Evolutionary conservation across 92 coral and sea anemone species (phyloP).

Genomic region (Epizoanthus ramosus): DNA sequence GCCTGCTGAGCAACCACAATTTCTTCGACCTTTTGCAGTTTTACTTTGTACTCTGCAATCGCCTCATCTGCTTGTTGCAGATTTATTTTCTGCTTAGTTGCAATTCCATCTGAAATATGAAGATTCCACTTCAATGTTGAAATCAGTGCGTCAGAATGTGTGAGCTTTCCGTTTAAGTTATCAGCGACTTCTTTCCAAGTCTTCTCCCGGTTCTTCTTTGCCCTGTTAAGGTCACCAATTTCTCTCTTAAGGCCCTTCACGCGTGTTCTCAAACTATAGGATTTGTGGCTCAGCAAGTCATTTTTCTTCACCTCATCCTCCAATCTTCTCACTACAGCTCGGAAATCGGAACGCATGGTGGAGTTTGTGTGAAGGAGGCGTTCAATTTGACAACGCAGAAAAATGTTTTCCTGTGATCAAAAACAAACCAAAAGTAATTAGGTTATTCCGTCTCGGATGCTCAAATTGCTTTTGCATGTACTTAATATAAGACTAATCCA

Average conservation of each 20-base stretch:
- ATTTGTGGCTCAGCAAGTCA: not conserved
- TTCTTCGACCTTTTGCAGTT: not conserved
- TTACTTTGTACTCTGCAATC: not conserved
- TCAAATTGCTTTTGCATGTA: too few relatives aligned
- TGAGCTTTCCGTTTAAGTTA: too few relatives aligned
- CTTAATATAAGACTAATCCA: too few relatives aligned
- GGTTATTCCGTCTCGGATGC: too few relatives aligned
- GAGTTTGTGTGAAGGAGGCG: slow-evolving; percentile 21
- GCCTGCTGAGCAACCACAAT: not conserved
- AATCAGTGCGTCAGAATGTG: too few relatives aligned
- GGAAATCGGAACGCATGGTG: not conserved
- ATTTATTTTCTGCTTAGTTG: not conserved
- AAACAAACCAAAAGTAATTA: not conserved
- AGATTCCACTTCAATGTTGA: not conserved
- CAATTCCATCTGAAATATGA: not conserved
- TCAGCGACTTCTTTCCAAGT: not conserved
- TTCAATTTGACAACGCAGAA: slow-evolving; percentile 15
- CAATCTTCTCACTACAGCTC: not conserved
- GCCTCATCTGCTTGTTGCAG: too few relatives aligned
- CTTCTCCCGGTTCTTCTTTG: not conserved
- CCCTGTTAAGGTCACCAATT: not conserved
- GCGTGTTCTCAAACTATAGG: not conserved
- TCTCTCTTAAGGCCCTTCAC: not conserved
- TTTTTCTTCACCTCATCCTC: not conserved
- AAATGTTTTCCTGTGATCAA: not conserved